Base-by-base conservation (phyloP, 2,797 vertebrate species). In the Anas georgica region DNA sequence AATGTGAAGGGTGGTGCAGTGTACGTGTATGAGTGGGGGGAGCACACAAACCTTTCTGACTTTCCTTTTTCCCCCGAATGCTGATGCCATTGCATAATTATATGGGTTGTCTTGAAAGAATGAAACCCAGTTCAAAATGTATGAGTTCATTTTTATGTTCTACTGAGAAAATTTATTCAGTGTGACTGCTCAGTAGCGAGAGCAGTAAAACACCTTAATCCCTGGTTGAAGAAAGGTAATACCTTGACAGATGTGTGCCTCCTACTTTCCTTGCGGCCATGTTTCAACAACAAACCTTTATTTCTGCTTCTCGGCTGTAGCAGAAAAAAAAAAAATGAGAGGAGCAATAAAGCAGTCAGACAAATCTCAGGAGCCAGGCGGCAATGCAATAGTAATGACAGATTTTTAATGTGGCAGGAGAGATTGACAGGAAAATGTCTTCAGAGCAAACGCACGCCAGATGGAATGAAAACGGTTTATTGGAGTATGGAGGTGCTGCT, bases 391-490 rank as follows among this genome's bases (percentile, higher is more conserved):
- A 98, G 98, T 98, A 98, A 98, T 98, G 98, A 98, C 98, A 97
- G 97, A 98, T 97, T 98, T 98, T 98, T 99, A 99, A 99, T 98
- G 98, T 98, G 98, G 98, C 98, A 98, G 97, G 96, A 96, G 98
- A 99, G 99, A 99, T 99, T 99, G 99, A 99, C 99, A 99, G 98
- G 98, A 98, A 98, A 98, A 97, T 98, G 98, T 99, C 99, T 98
- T 98, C 98, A 98, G 98, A 99, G 98, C 98, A 98, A 98, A 98
- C 97, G 98, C 98, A 98, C 98, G 98, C 99, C 99, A 99, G 99
- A 99, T 99, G 99, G 99, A 99, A 99, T 98, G 99, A 99, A 98
- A 99, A 99, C 98, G 98, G 98, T 98, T 99, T 98, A 99, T 97
- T 99, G 98, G 98, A 98, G 98, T 98, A 99, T 99, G 98, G 99